Conservation (phyloP, 2,113 vertebrate species). For the Megaceryle maxima region DNA sequence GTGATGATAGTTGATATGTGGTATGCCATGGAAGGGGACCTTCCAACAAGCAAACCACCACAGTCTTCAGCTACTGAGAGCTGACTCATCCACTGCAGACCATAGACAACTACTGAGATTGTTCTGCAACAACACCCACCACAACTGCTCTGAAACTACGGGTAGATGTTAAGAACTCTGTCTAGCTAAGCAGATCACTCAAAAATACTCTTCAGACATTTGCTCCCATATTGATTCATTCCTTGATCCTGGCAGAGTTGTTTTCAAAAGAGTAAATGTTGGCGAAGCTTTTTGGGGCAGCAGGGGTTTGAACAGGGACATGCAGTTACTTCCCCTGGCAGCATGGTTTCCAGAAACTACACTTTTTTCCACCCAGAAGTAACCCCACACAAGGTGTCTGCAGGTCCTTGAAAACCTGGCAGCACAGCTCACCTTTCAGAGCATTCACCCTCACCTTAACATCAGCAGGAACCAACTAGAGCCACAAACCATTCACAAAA, state of each 20-base stretch:
- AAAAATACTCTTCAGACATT: neutral
- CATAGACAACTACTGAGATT: neutral
- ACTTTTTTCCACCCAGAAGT: neutral
- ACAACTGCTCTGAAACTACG: neutral
- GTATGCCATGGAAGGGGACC: neutral
- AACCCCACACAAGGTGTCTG: fast-evolving
- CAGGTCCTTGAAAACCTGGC: neutral
- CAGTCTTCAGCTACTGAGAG: neutral
- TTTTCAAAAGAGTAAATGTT: neutral
- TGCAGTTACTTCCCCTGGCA: neutral
- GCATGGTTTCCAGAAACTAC: neutral
- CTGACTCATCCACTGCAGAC: neutral
- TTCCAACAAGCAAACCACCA: neutral
- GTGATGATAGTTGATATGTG: neutral
- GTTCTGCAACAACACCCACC: neutral
- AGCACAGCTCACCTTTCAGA: neutral
- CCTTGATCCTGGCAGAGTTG: neutral
- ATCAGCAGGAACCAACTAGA: neutral
- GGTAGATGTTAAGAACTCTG: neutral
- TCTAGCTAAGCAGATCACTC: neutral
- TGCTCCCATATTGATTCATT: neutral
- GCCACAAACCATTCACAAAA: neutral
- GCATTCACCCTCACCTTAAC: neutral
- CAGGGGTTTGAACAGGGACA: neutral
- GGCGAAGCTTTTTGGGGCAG: neutral